These are phyloP conservation scores for Papilio polyxenes DNA, from an alignment of 1,140 invertebrate species.

Conservation along the genomic window DNA sequence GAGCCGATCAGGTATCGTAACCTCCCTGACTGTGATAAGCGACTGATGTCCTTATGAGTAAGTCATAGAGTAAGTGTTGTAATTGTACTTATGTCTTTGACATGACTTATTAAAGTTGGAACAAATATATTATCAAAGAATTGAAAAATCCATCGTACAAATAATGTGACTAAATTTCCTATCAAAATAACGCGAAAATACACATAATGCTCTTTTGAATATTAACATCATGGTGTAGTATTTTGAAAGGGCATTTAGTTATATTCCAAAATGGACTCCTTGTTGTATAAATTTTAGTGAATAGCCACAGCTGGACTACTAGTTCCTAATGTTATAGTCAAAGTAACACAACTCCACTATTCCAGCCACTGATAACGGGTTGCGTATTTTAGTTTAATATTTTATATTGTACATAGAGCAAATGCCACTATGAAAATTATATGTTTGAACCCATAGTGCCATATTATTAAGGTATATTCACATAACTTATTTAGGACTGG, in stretches of 20 bases:
- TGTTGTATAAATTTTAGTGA: constrained; percentile 8
- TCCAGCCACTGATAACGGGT: constrained; percentile 39
- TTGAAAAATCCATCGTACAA: constrained; percentile 7
- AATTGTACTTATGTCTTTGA: constrained; percentile 44
- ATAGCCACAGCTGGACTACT: constrained; percentile 17
- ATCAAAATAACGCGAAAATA: background rate
- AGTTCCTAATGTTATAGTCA: constrained; percentile 38
- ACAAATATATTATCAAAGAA: background rate
- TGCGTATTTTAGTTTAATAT: constrained; percentile 49
- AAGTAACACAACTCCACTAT: constrained; percentile 38
- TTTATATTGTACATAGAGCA: constrained; percentile 48
- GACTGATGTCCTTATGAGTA: constrained; percentile 65
- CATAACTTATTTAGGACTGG: constrained; percentile 3
- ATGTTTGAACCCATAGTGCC: constrained; percentile 75
- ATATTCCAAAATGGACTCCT: background rate
- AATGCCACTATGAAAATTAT: constrained; percentile 73
- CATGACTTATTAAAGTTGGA: constrained; percentile 2
- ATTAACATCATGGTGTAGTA: background rate
- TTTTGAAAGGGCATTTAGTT: constrained; percentile 14
- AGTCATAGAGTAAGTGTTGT: constrained; percentile 54
- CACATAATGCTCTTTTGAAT: constrained; percentile 30
- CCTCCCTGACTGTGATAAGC: constrained; percentile 64
- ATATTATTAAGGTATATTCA: constrained; percentile 49
- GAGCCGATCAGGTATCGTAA: constrained; percentile 42
- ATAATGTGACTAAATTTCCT: constrained; percentile 18